Base-by-base conservation (phyloP, 2,888 invertebrate genomes). In the Dichetophora obliterata region DNA sequence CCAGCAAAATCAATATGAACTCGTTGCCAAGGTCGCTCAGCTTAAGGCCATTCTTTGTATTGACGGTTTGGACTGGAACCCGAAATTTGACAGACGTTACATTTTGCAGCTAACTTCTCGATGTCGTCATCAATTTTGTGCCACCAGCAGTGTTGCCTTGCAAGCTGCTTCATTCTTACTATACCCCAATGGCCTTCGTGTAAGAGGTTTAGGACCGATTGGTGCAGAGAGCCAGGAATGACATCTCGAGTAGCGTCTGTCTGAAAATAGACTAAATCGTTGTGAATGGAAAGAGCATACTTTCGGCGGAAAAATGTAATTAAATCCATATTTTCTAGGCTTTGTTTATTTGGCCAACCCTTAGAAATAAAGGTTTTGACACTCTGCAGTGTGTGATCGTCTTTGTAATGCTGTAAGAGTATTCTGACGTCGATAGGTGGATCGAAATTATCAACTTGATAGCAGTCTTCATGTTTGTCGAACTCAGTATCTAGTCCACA, bases 1-100 rank as follows among this genome's bases (percentile, higher is more conserved):
- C 89, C 89, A 24, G 89, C 86, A 82, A 88, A 90, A 80, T 90
- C 90, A 11, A 87, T 81, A 81, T 90, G 89, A 5, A 89, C 78
- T 48, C 89, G 77, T 68, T 87, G 81, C 85, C 87, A 88, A 3
- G 86, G 85, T 59, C 81, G 77, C 8, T 72, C 77, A 27, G 86
- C 73, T 73, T 82, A 79, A 50, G 70, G 78, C 75, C 82, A 83
- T 22, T 78, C 72, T 59, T 76, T 68, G 52, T 73, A 79, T 48
- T 63, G 43, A 24, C 61, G 50, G 57, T 59, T 68, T 24, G 76
- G 59, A 27, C 57, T 70, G 70, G 70, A 16, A 34, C 63, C 22
- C 34, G 66, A 63, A n/a, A 73, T 54, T 50, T 50, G 50, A 14
- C 5, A 54, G 24, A 5, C 19, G 14, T 11, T 74, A 69, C 22